These are phyloP conservation scores for Macaca nemestrina DNA, from an alignment of 2,113 vertebrate species.

Conservation along the genomic window DNA sequence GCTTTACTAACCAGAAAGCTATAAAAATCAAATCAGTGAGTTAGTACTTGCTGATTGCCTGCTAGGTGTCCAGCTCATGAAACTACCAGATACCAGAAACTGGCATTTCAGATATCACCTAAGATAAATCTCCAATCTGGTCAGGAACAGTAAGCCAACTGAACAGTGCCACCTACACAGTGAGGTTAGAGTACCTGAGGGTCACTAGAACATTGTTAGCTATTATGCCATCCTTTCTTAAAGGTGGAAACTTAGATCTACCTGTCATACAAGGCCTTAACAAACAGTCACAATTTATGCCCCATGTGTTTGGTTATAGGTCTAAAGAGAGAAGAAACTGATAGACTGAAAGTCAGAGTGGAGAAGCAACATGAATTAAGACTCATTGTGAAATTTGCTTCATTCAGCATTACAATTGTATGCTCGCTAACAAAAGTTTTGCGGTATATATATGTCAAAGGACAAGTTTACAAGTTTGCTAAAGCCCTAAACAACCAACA, in stretches of 20 bases:
- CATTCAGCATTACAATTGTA: neutral
- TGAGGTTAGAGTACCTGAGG: neutral
- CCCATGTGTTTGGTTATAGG: neutral
- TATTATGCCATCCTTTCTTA: slow-evolving; percentile 47
- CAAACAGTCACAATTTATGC: slow-evolving; percentile 3
- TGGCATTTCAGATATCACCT: neutral
- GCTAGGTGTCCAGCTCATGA: neutral
- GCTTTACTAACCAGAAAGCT: neutral
- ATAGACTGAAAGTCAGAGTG: neutral
- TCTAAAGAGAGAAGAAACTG: slow-evolving; percentile 16
- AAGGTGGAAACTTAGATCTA: neutral
- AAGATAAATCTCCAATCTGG: slow-evolving; percentile 36
- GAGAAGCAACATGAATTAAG: neutral
- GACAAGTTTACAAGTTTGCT: neutral
- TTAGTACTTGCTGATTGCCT: neutral
- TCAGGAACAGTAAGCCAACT: neutral
- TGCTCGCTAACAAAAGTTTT: neutral
- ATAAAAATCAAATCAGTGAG: neutral
- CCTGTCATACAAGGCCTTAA: neutral
- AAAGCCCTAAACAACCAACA: neutral
- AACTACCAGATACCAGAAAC: neutral
- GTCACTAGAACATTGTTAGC: slow-evolving; percentile 24
- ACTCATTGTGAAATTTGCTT: neutral
- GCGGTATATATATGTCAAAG: neutral
- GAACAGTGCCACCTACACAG: neutral